Base-by-base conservation (phyloP, 2,113 vertebrate genomes). In the Oncorhynchus nerka region DNA sequence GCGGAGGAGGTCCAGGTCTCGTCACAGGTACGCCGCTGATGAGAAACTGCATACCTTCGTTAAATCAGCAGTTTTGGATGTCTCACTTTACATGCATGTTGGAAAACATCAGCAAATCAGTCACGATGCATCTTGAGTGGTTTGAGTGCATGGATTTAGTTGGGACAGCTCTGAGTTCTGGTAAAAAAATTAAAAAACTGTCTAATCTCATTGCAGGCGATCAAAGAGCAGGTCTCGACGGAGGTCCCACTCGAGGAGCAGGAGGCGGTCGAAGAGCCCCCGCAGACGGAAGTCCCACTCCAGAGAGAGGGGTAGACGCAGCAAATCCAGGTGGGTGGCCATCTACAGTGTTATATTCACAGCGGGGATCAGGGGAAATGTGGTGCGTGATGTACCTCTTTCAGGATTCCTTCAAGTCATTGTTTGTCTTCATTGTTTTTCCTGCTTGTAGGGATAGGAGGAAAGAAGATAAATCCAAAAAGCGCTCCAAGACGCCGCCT, bases 401-500 rank as follows among this genome's bases (percentile, higher is more conserved):
- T 16, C 59, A 62, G 59, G n/a, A 9, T 15, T 57, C 55, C 19
- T 62, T n/a, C 6, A 62, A n/a, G 24, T 62, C 20, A 2, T 22
- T 62, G 11, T 61, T n/a, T 57, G 51, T 16, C 19, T 15, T 45
- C 2, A 32, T 79, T 61, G 1, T 22, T 48, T 68, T 59, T 55
- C 6, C 57, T 13, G 51, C 11, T 57, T 57, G 83, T 76, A 98
- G 98, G 93, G 96, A 98, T 77, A 95, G 96, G 90, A 97, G 97
- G 90, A 98, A 97, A 88, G 97, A 99, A 89, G 97, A 99, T 57
- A 98, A 98, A 85, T 94, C 94, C 34, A 97, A 98, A 85, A 99
- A 99, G 84, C 95, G 97, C 66, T 99, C 97, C 1, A 99, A 98
- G 94, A 99, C 98, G 6, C 98, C 98, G 4, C 98, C 98, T 61